phyloP scores from a whole-genome alignment of 2,113 vertebrate genomes.

The Odobenus rosmarus region DNA sequence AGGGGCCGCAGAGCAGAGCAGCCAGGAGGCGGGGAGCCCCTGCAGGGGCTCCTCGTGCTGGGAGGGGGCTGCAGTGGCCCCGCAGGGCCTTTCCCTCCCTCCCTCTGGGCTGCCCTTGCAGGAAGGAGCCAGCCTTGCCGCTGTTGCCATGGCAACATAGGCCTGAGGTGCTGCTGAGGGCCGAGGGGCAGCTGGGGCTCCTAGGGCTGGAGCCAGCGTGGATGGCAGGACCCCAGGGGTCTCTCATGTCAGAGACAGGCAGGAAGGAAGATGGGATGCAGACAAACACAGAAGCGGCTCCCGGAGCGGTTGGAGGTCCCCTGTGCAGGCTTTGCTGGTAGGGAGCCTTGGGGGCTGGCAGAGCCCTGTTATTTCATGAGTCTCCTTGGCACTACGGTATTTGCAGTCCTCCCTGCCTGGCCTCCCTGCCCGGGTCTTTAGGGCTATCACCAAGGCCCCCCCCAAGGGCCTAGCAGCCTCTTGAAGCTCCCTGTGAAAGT shows the following conservation, averaged over 20 bases:
- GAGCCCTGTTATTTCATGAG: not conserved
- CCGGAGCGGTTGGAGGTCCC: not conserved
- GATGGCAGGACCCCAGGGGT: not conserved
- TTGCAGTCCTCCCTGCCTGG: not conserved
- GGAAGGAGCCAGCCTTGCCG: not conserved
- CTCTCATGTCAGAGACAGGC: not conserved
- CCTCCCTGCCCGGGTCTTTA: not conserved
- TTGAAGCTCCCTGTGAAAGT: not conserved
- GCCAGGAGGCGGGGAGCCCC: not conserved
- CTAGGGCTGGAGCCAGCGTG: not conserved
- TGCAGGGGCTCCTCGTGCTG: accelerated
- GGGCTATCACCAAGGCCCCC: not conserved
- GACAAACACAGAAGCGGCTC: not conserved
- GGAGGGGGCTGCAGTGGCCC: not conserved
- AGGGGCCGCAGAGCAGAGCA: not conserved
- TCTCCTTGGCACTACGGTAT: accelerated
- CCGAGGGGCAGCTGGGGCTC: not conserved
- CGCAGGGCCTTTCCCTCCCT: not conserved
- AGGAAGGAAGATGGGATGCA: not conserved
- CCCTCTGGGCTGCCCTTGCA: not conserved
- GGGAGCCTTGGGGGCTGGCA: not conserved
- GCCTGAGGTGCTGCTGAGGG: slow-evolving; percentile 48
- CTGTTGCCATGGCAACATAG: slow-evolving; percentile 60
- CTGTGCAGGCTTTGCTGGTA: not conserved
- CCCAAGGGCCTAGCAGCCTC: not conserved